phyloP scores from a whole-genome alignment of 2,888 invertebrate species.

The Torymus auratus region DNA sequence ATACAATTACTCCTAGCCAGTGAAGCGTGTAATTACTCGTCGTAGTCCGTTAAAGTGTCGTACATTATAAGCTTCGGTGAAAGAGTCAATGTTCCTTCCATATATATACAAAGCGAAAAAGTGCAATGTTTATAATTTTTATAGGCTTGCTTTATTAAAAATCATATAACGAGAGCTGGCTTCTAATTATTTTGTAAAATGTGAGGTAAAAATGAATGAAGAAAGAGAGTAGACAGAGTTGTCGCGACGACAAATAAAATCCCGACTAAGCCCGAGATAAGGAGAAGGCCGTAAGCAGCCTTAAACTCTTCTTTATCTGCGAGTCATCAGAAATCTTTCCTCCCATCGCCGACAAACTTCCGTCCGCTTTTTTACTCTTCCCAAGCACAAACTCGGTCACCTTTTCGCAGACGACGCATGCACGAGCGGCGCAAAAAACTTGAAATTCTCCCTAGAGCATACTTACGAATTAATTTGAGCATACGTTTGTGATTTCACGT shows the following conservation, averaged over 20 bases:
- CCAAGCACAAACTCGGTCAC: conserved; percentile 10
- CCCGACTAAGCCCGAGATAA: conserved; percentile 14
- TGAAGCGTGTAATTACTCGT: conserved; percentile 45
- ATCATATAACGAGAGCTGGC: too few species aligned
- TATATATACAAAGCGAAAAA: too few species aligned
- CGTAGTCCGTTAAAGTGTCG: conserved; percentile 28
- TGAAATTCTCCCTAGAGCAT: background rate
- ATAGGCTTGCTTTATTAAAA: too few species aligned
- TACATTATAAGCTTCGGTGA: conserved; percentile 13
- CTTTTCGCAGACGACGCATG: background rate
- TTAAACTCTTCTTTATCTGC: conserved; percentile 46
- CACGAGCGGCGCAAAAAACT: background rate
- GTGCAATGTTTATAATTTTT: too few species aligned
- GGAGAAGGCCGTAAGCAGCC: conserved; percentile 22
- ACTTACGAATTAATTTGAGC: too few species aligned
- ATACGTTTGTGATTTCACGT: too few species aligned
- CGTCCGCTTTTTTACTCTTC: conserved; percentile 13
- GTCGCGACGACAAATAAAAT: conserved; percentile 7
- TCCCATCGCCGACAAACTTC: conserved; percentile 55
- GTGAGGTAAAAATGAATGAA: conserved; percentile 5
- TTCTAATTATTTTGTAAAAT: background rate
- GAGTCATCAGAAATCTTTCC: conserved; percentile 45
- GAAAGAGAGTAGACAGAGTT: background rate
- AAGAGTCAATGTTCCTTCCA: background rate
- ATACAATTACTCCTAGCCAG: conserved; percentile 42